These are phyloP conservation scores for Orthonychiurus folsomi DNA, from an alignment of 2,888 invertebrate species.

Conservation along the genomic window DNA sequence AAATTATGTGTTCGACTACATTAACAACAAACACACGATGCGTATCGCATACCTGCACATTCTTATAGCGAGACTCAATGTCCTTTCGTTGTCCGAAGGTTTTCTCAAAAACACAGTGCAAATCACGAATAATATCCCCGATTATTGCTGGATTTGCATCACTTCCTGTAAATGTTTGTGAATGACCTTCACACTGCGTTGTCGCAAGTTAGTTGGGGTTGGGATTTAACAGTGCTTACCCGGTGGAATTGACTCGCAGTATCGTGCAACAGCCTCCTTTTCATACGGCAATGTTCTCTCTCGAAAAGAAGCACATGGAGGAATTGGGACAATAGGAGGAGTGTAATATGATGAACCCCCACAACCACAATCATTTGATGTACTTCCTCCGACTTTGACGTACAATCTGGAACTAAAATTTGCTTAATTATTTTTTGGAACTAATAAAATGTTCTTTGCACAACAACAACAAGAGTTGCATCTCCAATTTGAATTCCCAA, in stretches of 20 bases:
- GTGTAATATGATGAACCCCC: no score
- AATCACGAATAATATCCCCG: slow-evolving; percentile 24
- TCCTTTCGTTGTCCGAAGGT: slow-evolving; percentile 20
- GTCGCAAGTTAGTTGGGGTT: no score
- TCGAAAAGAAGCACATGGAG: background rate
- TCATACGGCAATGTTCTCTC: background rate
- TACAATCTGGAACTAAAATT: no score
- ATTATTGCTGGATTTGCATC: slow-evolving; percentile 22
- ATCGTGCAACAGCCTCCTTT: background rate
- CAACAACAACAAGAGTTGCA: no score
- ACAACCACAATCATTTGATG: no score
- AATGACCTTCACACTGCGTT: no score
- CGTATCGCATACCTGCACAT: slow-evolving; percentile 10
- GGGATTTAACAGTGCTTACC: no score
- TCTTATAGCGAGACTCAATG: slow-evolving; percentile 9
- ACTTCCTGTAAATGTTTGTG: background rate
- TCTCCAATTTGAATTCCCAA: no score
- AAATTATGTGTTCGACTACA: background rate
- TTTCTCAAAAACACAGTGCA: slow-evolving; percentile 32
- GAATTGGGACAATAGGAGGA: no score
- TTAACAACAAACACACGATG: slow-evolving; percentile 3
- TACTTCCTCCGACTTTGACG: no score
- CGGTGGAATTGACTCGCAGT: slow-evolving; percentile 7
- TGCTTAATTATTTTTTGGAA: no score
- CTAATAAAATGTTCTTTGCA: no score